Base-by-base conservation (phyloP, 2,797 vertebrate genomes). In the Oreochromis grahami region DNA sequence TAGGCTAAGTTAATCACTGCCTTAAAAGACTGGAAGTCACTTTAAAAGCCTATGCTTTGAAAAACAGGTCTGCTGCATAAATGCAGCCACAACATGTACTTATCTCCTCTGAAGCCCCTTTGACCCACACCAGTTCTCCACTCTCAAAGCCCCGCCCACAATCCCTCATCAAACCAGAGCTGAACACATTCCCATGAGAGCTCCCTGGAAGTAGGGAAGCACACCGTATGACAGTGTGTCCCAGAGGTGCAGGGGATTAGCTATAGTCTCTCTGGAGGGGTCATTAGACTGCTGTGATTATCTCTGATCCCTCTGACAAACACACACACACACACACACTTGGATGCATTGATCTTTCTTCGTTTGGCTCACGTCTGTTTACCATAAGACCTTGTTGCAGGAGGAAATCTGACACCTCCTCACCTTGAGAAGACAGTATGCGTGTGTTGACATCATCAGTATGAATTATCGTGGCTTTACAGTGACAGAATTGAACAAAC, bases 251-350 rank as follows among this genome's bases (percentile, higher is more conserved):
- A 76, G 79, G 9, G 92, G 95, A 95, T 96, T 95, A 96, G 80
- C 90, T 83, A 82, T 76, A 77, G 81, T 92, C 86, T 95, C 96
- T 96, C 95, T 95, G 89, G 95, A 93, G 96, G 93, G 91, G 92
- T 96, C 95, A 96, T 96, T 96, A 96, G 90, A 87, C 88, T 83
- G 85, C 87, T 92, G 76, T 92, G 94, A 95, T 95, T 93, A 92
- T 93, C 92, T 89, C 83, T 89, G 86, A 91, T 88, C 86, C 85
- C 78, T 72, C 72, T 52, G 48, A 88, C 83, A 85, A 68, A 83
- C 74, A 83, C 68, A 84, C 86, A 87, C 38, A 26, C 24, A 24
- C 26, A 81, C 53, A 82, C 60, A 76, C 79, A 79, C 77, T 78
- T 70, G 77, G 19, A 63, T 38, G 32, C 58, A 63, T 38, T 41